Base-by-base conservation (phyloP, 2,797 vertebrate species). In the Threskiornis aethiopicus region DNA sequence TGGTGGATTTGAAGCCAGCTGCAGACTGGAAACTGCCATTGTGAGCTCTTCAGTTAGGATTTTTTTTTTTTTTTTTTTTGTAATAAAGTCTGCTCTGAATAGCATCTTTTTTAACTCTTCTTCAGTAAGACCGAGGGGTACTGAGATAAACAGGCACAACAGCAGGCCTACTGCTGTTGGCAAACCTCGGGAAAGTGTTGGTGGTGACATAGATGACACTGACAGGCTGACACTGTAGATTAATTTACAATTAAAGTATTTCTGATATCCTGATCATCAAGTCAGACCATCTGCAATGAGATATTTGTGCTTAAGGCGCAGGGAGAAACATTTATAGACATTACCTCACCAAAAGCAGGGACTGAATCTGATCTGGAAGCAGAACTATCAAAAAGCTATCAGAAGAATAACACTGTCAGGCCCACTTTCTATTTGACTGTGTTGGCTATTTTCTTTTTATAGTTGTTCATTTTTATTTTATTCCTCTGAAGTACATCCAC, bases 171-270 rank as follows among this genome's bases (percentile, higher is more conserved):
- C 9, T 35, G 91, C 59, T 89, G 55, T 21, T 80, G 89, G 82
- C 89, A 95, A 73, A 58, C 24, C 33, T 69, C 0, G 0, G 42
- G 13, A 82, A 73, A 22, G 58, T 16, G 57, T 15, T 55, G 76
- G 16, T 82, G 72, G 33, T 93, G 87, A 95, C 83, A 84, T 4
- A 79, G 85, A 79, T 47, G 66, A 93, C 85, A 88, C 52, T 96
- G 96, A 96, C 96, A 94, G 78, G 55, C 88, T 93, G 97, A 94
- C 93, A 96, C 35, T 84, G 59, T 19, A 77, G 69, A 97, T 96
- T 90, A 94, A 92, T 78, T 85, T 42, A 65, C 31, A 94, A 64
- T 84, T 95, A 90, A 59, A 93, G 66, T 42, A 52, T 76, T 81
- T 84, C 79, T 86, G 69, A 76, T 93, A 86, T 28, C 54, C 59